These are phyloP conservation scores for Hecatera dysodea DNA, from an alignment of 2,888 invertebrate genomes.

Conservation along the genomic window DNA sequence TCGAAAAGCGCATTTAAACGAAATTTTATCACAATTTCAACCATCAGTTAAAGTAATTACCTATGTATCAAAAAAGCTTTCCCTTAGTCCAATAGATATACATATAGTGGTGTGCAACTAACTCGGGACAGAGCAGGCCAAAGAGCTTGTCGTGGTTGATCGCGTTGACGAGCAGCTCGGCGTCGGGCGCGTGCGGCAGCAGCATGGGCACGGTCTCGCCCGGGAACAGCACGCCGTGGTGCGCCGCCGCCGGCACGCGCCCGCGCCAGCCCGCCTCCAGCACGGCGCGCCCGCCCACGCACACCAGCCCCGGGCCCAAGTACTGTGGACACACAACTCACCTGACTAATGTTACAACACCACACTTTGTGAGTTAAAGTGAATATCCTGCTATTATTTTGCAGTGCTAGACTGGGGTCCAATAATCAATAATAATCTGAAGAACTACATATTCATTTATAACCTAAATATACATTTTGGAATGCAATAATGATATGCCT, in stretches of 20 bases:
- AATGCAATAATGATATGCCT: neutral
- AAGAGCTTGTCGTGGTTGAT: constrained; percentile 80
- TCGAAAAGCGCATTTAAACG: too few species aligned
- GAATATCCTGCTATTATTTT: too few species aligned
- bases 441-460: neutral
- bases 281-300: constrained; percentile 78
- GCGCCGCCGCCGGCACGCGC: constrained; percentile 78
- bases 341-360: too few species aligned
- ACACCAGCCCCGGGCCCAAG: constrained; percentile 79
- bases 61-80: too few species aligned
- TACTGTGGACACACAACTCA: constrained; percentile 74
- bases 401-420: too few species aligned
- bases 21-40: too few species aligned
- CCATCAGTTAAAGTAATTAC: too few species aligned
- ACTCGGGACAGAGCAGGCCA: constrained; percentile 86
- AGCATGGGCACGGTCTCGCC: constrained; percentile 88
- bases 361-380: too few species aligned
- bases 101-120: constrained; percentile 52
- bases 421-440: neutral
- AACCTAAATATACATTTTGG: neutral
- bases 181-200: constrained; percentile 74
- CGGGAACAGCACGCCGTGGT: constrained; percentile 85
- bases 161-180: constrained; percentile 68
- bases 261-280: constrained; percentile 86
- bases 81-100: neutral